These are phyloP conservation scores for Myotis lucifugus DNA, from an alignment of 2,113 vertebrate species.

Conservation along the genomic window DNA sequence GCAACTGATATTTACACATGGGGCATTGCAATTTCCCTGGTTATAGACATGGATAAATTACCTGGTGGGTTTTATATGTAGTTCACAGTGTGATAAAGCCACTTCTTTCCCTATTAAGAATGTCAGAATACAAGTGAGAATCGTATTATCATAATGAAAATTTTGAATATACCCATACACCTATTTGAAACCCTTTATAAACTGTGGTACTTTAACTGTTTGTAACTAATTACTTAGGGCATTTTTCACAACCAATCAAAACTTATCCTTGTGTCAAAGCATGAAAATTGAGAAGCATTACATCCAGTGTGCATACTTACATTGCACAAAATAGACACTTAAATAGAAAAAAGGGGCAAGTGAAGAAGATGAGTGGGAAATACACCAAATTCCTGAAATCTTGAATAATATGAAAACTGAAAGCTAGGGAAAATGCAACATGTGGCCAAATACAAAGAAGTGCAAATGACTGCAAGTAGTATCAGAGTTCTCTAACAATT, in stretches of 20 bases:
- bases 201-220: not conserved
- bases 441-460: not conserved
- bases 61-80: not conserved
- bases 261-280: not conserved
- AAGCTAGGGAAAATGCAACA: not conserved
- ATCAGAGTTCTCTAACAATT: not conserved
- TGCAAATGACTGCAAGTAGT: not conserved
- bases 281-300: not conserved
- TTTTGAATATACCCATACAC: not conserved
- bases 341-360: not conserved
- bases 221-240: not conserved
- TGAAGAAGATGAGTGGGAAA: not conserved
- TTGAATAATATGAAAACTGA: conserved; percentile 2
- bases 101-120: conserved; percentile 1
- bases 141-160: conserved; percentile 14
- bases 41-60: conserved; percentile 16
- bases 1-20: not conserved
- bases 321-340: not conserved
- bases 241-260: conserved; percentile 22
- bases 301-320: not conserved
- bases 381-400: conserved; percentile 7
- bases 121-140: not conserved
- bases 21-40: not conserved
- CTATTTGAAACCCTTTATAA: conserved; percentile 5
- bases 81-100: conserved; percentile 34